Conservation (phyloP, 2,113 vertebrate species). For the Erinaceus europaeus region DNA sequence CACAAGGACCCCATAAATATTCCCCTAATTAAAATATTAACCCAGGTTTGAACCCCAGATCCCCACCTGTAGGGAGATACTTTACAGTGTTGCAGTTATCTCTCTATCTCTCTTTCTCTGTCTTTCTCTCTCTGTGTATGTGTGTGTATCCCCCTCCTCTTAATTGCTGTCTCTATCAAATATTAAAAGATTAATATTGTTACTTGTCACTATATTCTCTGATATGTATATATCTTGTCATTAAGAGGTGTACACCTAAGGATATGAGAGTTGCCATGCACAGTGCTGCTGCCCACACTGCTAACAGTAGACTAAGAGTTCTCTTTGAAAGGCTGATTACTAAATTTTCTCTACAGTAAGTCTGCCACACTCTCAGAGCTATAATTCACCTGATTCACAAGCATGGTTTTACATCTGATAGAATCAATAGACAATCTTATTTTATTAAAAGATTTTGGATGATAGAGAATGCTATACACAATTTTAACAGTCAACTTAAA, state of each 20-base stretch:
- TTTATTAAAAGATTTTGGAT: background rate
- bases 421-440: slow-evolving; percentile 12
- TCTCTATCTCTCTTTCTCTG: too few relatives aligned
- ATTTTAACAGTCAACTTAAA: background rate
- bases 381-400: background rate
- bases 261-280: slow-evolving; percentile 52
- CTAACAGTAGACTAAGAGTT: slow-evolving; percentile 14
- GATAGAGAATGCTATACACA: background rate
- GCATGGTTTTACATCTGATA: background rate
- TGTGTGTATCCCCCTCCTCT: too few relatives aligned
- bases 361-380: background rate
- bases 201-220: too few relatives aligned
- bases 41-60: too few relatives aligned
- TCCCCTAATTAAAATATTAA: too few relatives aligned
- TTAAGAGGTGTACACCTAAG: slow-evolving; percentile 72
- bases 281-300: slow-evolving; percentile 9
- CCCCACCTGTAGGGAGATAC: too few relatives aligned
- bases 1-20: too few relatives aligned
- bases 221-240: too few relatives aligned
- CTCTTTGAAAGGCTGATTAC: background rate
- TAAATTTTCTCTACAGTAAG: background rate
- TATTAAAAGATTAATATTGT: too few relatives aligned
- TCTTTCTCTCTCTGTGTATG: too few relatives aligned
- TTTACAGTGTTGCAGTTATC: too few relatives aligned
- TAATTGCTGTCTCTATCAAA: too few relatives aligned